A percentile compares a stretch with the other conserved stretches of the same genome.
These are phyloP conservation scores for Morpho achilles DNA, from an alignment of 2,888 invertebrate genomes.

Conservation along the genomic window DNA sequence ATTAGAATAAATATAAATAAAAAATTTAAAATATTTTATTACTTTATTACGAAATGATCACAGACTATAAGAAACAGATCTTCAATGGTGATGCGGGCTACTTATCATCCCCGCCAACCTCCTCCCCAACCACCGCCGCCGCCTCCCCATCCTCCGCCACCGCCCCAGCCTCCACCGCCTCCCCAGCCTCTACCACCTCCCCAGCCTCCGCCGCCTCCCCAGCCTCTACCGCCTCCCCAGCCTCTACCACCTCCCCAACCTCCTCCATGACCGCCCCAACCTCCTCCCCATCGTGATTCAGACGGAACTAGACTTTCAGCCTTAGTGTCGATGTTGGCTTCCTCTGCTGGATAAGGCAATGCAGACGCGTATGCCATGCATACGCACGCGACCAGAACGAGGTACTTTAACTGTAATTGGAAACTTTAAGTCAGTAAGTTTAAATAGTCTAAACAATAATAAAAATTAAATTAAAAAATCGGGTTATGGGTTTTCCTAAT, in stretches of 20 bases:
- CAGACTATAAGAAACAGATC: no score
- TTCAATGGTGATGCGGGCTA: no score
- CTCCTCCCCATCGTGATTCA: slow-evolving; percentile 12
- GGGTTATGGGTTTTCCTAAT: no score
- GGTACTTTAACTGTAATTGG: slow-evolving; percentile 40
- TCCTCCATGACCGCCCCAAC: slow-evolving; percentile 7
- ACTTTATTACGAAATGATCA: no score
- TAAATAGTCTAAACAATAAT: no score
- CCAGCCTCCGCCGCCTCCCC: background rate
- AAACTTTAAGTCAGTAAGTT: no score
- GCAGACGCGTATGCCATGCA: slow-evolving; percentile 45
- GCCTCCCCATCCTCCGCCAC: background rate
- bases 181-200: background rate
- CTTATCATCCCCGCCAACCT: background rate
- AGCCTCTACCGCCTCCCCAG: background rate
- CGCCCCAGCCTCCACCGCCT: slow-evolving; percentile 1
- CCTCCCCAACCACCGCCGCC: background rate
- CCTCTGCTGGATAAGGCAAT: slow-evolving; percentile 32
- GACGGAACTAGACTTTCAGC: slow-evolving; percentile 10
- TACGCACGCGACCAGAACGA: slow-evolving; percentile 44
- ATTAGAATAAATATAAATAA: no score
- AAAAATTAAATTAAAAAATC: no score
- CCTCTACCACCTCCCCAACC: slow-evolving; percentile 12
- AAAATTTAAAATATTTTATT: no score
- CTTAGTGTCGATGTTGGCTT: slow-evolving; percentile 1